Base-by-base conservation (phyloP, 2,888 invertebrate species). In the Synergus laeviventris region DNA sequence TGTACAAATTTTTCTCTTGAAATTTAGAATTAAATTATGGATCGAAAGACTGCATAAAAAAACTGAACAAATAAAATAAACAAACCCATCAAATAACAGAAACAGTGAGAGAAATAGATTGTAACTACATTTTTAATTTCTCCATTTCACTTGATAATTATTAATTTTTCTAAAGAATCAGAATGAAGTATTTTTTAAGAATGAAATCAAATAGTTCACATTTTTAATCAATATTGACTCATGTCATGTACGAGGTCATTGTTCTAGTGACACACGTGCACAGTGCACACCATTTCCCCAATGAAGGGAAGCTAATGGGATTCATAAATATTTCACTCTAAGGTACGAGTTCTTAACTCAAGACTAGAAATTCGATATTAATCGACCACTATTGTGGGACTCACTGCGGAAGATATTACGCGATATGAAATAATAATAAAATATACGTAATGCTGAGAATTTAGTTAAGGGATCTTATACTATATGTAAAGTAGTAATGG, bases 211-310 rank as follows among this genome's bases (percentile, higher is more conserved):
- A 42, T 14, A 42, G 42, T 4, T 54, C 1, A 54, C 18, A 7
- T 54, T 54, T 54, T 18, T 54, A 11, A n/a, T 54, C 8, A 54
- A 9, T 18, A 54, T 9, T 54, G n/a, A 54, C 18, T 8, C 18
- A 18, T n/a, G 9, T 9, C 18, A 54, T 16, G 54, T 8, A 2
- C 18, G n/a, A 54, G 54, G n/a, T 54, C 54, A 18, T n/a, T 18
- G 9, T 54, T 54, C 54, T 9, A 54, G 18, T 54, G 45, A 45
- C 54, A 54, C 54, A 54, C 54, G 54, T 54, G 54, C 54, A n/a
- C n/a, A n/a, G n/a, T n/a, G n/a, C n/a, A n/a, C n/a, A 18, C 18
- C 9, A 18, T 18, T 54, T 54, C n/a, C 18, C 18, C 18, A 1
- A 9, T 18, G 54, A 18, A 54, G 54, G 54, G 54, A 54, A 4